A percentile compares a stretch with the other conserved stretches of the same genome.
Evolutionary conservation across 1,140 invertebrate species (phyloP).

Genomic region (Bicyclus anynana): DNA sequence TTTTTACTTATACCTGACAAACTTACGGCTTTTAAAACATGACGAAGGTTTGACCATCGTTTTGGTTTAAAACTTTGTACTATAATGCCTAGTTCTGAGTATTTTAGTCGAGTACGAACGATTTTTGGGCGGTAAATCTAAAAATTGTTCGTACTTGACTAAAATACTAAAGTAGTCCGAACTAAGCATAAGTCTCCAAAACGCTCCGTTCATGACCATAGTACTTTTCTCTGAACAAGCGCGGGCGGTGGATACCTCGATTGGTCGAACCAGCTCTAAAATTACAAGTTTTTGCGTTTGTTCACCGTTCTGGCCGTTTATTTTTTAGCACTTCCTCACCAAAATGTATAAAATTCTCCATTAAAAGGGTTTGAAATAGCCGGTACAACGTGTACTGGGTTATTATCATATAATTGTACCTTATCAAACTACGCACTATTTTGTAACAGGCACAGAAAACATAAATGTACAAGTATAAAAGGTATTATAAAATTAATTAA

Average conservation of each 20-base stretch:
- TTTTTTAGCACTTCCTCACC: conserved; percentile 59
- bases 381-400: conserved; percentile 1
- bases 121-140: no score
- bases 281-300: conserved; percentile 66
- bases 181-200: neutral
- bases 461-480: no score
- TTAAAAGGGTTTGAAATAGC: conserved; percentile 4
- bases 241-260: conserved; percentile 48
- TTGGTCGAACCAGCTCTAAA: conserved; percentile 67
- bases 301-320: conserved; percentile 48
- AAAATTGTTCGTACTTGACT: no score
- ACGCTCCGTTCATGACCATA: conserved; percentile 22
- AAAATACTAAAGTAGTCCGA: no score
- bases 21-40: no score
- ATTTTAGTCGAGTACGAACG: no score
- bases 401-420: neutral
- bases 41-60: no score
- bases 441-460: no score
- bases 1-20: no score
- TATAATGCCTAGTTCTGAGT: no score
- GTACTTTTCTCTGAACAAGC: conserved; percentile 21
- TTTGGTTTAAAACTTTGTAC: no score
- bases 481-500: no score
- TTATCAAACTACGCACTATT: neutral
- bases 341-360: conserved; percentile 37